phyloP scores from a whole-genome alignment of 2,888 invertebrate species.

The Himalopsyche tibetana region DNA sequence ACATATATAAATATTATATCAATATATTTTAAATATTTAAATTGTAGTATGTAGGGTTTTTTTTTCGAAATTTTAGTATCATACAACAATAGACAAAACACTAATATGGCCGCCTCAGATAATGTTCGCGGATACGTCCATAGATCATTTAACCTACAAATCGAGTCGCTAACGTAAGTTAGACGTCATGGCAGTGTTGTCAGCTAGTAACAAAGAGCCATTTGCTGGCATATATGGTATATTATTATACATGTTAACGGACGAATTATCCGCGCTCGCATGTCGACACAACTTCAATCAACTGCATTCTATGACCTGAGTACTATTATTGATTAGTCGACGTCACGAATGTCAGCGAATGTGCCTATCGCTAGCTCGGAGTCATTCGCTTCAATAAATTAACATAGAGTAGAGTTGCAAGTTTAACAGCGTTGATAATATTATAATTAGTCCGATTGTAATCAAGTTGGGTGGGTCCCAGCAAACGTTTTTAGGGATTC shows the following conservation, averaged over 20 bases:
- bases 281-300: background rate
- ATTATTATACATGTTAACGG: background rate
- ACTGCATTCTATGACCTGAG: constrained; percentile 2
- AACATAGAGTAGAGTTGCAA: background rate
- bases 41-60: no score
- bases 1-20: no score
- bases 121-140: background rate
- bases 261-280: constrained; percentile 4
- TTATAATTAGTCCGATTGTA: no score
- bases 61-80: no score
- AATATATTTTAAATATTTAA: no score
- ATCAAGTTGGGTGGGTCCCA: no score
- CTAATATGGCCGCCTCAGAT: no score
- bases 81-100: no score
- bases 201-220: background rate
- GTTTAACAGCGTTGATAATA: no score
- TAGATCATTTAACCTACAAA: constrained; percentile 2
- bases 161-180: background rate
- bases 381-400: background rate
- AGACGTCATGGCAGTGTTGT: background rate
- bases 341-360: constrained; percentile 6
- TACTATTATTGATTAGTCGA: background rate
- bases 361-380: background rate
- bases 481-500: no score
- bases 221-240: background rate